phyloP scores from a whole-genome alignment of 2,113 vertebrate species.

The Mugil cephalus region DNA sequence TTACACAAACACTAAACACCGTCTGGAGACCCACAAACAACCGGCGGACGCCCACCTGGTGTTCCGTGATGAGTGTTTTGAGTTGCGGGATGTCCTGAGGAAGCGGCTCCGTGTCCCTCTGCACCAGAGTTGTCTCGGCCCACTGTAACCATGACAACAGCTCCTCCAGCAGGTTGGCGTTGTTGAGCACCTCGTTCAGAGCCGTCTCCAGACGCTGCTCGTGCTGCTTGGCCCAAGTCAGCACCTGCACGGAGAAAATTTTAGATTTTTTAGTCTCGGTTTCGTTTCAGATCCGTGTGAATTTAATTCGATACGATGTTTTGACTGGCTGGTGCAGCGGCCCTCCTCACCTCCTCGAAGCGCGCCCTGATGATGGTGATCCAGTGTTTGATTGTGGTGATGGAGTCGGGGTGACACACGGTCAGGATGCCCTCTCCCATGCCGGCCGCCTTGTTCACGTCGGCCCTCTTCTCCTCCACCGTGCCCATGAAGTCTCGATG shows the following conservation, averaged over 20 bases:
- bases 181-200: constrained; percentile 92
- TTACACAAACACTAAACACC: not conserved
- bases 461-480: constrained; percentile 93
- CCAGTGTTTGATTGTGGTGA: constrained; percentile 99
- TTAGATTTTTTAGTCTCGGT: too few species aligned
- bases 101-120: constrained; percentile 91
- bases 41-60: constrained; percentile 87
- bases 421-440: constrained; percentile 96
- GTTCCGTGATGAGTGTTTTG: constrained; percentile 92
- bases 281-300: too few species aligned
- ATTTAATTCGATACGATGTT: too few species aligned
- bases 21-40: constrained; percentile 5
- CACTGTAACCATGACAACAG: constrained; percentile 96
- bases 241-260: constrained; percentile 84
- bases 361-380: constrained; percentile 98
- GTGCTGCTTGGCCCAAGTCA: constrained; percentile 98
- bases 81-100: constrained; percentile 96
- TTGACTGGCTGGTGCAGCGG: too few species aligned
- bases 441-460: constrained; percentile 91
- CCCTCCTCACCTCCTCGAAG: constrained; percentile 91
- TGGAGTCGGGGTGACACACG: constrained; percentile 93
- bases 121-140: constrained; percentile 94
- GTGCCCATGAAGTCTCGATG: constrained; percentile 98
- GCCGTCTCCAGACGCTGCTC: constrained; percentile 95
- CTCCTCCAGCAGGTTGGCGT: constrained; percentile 94